Base-by-base conservation (phyloP, 2,113 vertebrate species). In the Anhinga rufa region DNA sequence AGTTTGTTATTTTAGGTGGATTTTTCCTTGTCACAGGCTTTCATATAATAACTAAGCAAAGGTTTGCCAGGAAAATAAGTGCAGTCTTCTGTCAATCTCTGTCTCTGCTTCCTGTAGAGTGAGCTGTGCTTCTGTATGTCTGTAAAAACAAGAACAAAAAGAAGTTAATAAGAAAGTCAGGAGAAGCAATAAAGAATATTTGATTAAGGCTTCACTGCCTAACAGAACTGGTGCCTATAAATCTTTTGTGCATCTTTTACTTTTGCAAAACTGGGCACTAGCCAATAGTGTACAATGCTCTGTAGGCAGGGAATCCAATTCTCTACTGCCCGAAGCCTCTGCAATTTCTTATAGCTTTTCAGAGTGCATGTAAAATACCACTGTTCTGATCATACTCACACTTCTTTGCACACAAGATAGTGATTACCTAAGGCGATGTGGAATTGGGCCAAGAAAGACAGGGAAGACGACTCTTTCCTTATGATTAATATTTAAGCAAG, bases 1-100 rank as follows among this genome's bases (percentile, higher is more conserved):
- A 80, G 65, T 83, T 78, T 81, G 75, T 89, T 96, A 86, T 92
- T 95, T 95, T 87, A 86, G 66, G 54, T 80, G 46, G 14, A 13
- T 51, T 88, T 70, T 89, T 79, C 19, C 88, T 86, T 90, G 54
- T 90, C 58, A 76, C 7, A 77, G 26, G 15, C 20, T 87, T 92
- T 88, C 92, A 65, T 18, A 86, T 82, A 92, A 92, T 74, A 71
- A 34, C 31, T 62, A 66, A 81, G 34, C 20, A 80, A 61, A 87
- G 57, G 9, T 82, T 77, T 92, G 57, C 58, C 51, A 82, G 58
- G 25, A 90, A 89, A 82, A 72, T 66, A 72, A 65, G 10, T 34
- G 46, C 38, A 82, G n/a, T 80, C 26, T 90, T 79, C 86, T 70
- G 66, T 28, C 14, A 85, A 49, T 61, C 19, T 86, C 66, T 83